These are phyloP conservation scores for Trypoxylon attenuatum DNA, from an alignment of 2,888 invertebrate genomes.

Conservation along the genomic window DNA sequence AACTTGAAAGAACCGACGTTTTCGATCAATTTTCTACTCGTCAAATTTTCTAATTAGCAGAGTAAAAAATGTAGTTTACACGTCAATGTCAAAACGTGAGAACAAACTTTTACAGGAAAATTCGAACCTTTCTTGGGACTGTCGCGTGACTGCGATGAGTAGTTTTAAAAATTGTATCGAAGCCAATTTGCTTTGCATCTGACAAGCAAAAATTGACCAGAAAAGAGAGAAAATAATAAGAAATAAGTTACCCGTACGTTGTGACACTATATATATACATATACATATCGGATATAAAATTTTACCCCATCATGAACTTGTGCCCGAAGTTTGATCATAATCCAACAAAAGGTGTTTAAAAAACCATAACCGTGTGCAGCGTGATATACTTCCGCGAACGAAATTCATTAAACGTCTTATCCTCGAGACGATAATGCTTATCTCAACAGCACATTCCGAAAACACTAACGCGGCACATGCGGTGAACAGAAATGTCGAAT, in stretches of 20 bases:
- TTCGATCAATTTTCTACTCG: not conserved
- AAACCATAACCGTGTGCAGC: constrained; percentile 39
- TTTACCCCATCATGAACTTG: constrained; percentile 50
- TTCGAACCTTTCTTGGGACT: too few species aligned
- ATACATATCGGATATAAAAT: not conserved
- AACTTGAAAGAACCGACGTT: not conserved
- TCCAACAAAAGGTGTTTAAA: constrained; percentile 24
- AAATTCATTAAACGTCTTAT: constrained; percentile 17
- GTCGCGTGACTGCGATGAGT: too few species aligned
- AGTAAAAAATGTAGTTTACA: not conserved
- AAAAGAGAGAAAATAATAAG: too few species aligned
- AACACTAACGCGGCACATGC: constrained; percentile 28
- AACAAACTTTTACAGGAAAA: too few species aligned
- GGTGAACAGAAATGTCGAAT: constrained; percentile 37
- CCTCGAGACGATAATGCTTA: constrained; percentile 22
- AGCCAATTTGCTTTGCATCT: too few species aligned
- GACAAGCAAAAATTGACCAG: too few species aligned
- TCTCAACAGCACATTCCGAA: constrained; percentile 26
- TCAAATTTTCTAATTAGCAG: not conserved
- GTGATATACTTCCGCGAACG: constrained; percentile 16
- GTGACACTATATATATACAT: not conserved
- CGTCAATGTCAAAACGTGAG: too few species aligned
- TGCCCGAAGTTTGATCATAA: constrained; percentile 25
- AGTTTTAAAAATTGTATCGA: too few species aligned
- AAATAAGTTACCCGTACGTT: too few species aligned